Evolutionary conservation across 2,113 vertebrate species (phyloP).

Genomic region (Amazona vittata): DNA sequence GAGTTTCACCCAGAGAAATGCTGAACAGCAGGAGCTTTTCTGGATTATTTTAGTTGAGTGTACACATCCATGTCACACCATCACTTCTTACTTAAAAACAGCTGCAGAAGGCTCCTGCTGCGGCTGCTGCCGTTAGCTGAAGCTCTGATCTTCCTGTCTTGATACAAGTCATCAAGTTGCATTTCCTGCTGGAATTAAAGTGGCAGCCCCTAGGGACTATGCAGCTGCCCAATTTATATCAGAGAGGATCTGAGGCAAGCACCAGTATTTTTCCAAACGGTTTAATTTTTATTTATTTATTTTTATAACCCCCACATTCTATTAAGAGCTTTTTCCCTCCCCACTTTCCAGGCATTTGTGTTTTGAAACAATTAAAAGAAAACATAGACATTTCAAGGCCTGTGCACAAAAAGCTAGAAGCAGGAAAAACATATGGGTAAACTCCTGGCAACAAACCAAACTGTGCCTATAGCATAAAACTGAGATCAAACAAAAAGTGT

Average conservation of each 20-base stretch:
- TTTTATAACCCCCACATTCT: not conserved
- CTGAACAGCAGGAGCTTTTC: constrained; percentile 10
- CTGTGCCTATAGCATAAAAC: not conserved
- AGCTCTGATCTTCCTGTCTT: constrained; percentile 73
- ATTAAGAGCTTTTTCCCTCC: not conserved
- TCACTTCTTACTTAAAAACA: constrained; percentile 68
- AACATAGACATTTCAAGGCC: not conserved
- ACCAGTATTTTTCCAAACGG: not conserved
- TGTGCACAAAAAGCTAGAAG: not conserved
- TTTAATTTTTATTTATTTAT: not conserved
- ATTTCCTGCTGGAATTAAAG: constrained; percentile 71
- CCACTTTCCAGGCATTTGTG: not conserved
- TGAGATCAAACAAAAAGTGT: not conserved
- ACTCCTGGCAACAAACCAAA: not conserved
- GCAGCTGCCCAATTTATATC: constrained; percentile 64
- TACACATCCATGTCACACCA: constrained; percentile 59
- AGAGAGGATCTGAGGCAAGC: not conserved
- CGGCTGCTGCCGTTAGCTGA: constrained; percentile 47
- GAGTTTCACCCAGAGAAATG: constrained; percentile 16
- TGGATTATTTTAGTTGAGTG: constrained; percentile 49
- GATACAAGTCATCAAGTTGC: constrained; percentile 68
- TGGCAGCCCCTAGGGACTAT: constrained; percentile 56
- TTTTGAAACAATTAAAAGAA: not conserved
- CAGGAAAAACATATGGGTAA: not conserved
- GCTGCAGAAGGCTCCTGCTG: constrained; percentile 70